Base-by-base conservation (phyloP, 2,797 vertebrate genomes). In the Crypturellus tataupa region DNA sequence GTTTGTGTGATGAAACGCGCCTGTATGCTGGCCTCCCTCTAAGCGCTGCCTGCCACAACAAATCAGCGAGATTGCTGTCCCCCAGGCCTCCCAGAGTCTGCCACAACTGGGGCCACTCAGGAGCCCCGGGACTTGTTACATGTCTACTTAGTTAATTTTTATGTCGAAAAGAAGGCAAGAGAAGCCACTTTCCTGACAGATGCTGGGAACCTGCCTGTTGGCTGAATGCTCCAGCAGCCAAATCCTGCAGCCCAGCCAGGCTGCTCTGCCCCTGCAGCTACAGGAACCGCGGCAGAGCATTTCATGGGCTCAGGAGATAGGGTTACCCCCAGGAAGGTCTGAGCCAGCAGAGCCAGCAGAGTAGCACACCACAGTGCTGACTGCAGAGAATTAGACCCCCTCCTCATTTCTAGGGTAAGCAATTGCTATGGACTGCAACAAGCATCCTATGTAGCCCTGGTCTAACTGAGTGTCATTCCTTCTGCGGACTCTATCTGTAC, bases 41-140 rank as follows among this genome's bases (percentile, higher is more conserved):
- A 95, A 96, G 95, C 3, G 44, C 79, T 88, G 94, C 73, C 92
- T 96, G 93, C 87, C 87, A 94, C 91, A 95, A 86, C 90, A 81
- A 93, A 91, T 96, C 95, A 92, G 75, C 85, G 20, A 85, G 86
- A 91, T 95, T 56, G 44, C 69, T 83, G 89, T 90, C 42, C 10
- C 1, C 21, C 17, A 63, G 65, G 67, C 40, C 37, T 60, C 19
- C 53, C 37, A 8, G n/a, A 37, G 20, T 6, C 21, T 42, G 56
- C 12, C 42, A 51, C 35, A 39, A 13, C 35, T 21, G 18, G 47
- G 83, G 85, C 90, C 91, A 40, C 83, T 75, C 93, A 80, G 44
- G 53, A 0, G 84, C 84, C 88, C 72, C 60, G 13, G 0, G 92
- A 92, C 86, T 96, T 90, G 95, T 78, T 53, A 67, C 60, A 77